Conservation (phyloP, 1,140 invertebrate species). For the Sycobia sp. region DNA sequence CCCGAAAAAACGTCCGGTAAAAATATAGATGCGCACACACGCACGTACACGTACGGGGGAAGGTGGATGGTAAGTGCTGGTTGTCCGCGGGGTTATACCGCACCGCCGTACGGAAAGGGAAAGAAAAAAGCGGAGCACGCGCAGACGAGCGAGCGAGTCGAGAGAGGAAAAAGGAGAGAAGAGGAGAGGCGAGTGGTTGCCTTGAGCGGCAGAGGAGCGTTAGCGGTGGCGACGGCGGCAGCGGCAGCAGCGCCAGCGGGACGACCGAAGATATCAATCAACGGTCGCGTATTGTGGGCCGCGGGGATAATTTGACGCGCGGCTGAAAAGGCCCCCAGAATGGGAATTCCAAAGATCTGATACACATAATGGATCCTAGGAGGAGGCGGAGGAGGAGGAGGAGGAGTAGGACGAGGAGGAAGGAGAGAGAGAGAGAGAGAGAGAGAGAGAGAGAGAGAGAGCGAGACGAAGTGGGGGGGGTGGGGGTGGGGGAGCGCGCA, state of each 20-base stretch:
- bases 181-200: conserved; percentile 9
- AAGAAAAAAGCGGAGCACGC: conserved; percentile 37
- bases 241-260: conserved; percentile 24
- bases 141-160: not conserved
- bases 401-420: not conserved
- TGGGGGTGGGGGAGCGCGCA: too few relatives aligned
- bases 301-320: conserved; percentile 44
- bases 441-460: too few relatives aligned
- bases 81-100: too few relatives aligned
- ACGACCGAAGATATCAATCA: conserved; percentile 45
- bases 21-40: conserved; percentile 35
- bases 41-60: too few relatives aligned
- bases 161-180: conserved; percentile 27
- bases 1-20: conserved; percentile 37
- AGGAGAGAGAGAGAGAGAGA: conserved; percentile 7
- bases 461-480: too few relatives aligned
- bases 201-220: conserved; percentile 14
- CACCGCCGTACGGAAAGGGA: too few relatives aligned
- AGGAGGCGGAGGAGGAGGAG: not conserved
- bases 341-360: conserved; percentile 43
- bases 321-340: conserved; percentile 41
- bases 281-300: conserved; percentile 43
- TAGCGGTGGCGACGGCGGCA: conserved; percentile 17
- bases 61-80: conserved; percentile 37
- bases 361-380: too few relatives aligned